phyloP scores from a whole-genome alignment of 2,888 invertebrate genomes.

The Hyalella azteca region DNA sequence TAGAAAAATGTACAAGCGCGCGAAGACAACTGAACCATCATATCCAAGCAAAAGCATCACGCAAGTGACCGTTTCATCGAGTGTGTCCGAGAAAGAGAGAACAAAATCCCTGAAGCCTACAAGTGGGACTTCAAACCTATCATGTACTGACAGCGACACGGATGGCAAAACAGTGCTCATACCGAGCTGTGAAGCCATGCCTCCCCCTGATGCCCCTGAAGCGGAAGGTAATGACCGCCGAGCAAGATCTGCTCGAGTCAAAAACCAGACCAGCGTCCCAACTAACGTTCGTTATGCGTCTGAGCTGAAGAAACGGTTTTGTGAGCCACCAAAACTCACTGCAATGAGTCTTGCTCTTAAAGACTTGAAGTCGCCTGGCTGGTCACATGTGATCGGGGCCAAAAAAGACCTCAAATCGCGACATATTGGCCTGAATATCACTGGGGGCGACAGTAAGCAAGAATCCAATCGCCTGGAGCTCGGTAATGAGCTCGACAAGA shows the following conservation, averaged over 20 bases:
- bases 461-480: background rate
- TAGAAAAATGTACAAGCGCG: background rate
- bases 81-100: background rate
- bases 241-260: background rate
- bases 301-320: constrained; percentile 38
- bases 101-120: background rate
- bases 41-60: too few relatives aligned
- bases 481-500: background rate
- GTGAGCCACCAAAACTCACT: constrained; percentile 38
- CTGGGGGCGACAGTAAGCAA: constrained; percentile 47
- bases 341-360: constrained; percentile 21
- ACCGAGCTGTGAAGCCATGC: constrained; percentile 36
- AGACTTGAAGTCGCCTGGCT: constrained; percentile 51
- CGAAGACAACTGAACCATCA: background rate
- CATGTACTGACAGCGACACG: too few relatives aligned
- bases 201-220: constrained; percentile 40
- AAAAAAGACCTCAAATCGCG: constrained; percentile 45
- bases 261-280: background rate
- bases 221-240: background rate
- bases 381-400: constrained; percentile 55
- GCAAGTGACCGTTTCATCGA: too few relatives aligned
- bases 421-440: constrained; percentile 49
- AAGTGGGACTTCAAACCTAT: background rate
- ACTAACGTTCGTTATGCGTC: constrained; percentile 49
- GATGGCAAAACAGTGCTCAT: background rate